A percentile compares a stretch with the other conserved stretches of the same genome.
phyloP scores from a whole-genome alignment of 2,888 invertebrate genomes.

The Cephus spinipes region DNA sequence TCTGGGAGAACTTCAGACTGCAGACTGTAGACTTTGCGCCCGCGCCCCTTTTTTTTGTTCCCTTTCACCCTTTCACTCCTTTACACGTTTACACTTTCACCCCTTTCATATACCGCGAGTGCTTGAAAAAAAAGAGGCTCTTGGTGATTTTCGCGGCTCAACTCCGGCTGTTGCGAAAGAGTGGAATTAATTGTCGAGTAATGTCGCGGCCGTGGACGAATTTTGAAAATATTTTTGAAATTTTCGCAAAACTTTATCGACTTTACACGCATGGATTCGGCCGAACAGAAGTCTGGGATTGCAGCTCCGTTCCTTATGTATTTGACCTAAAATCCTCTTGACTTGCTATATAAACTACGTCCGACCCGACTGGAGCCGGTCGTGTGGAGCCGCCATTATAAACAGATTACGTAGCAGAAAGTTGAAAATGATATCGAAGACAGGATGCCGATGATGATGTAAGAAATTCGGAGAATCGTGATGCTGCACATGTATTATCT shows the following conservation, averaged over 20 bases:
- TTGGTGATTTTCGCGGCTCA: not conserved
- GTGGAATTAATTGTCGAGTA: not conserved
- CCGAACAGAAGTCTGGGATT: not conserved
- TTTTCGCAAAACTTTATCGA: not conserved
- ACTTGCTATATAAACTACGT: not conserved
- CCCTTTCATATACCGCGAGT: not conserved
- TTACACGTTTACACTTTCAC: not conserved
- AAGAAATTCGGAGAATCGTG: not conserved
- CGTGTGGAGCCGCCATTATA: not conserved
- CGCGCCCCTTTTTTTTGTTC: not conserved
- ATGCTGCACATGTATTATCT: not conserved
- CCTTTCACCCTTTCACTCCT: not conserved
- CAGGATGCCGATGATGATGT: not conserved
- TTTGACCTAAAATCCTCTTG: not conserved
- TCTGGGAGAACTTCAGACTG: not conserved
- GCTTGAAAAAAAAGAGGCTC: not conserved
- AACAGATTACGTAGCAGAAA: not conserved
- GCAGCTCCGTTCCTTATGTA: not conserved
- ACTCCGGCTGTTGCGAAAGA: not conserved
- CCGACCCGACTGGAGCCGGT: not conserved
- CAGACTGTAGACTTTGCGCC: not conserved
- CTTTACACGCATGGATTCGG: not conserved
- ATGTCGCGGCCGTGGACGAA: not conserved
- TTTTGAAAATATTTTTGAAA: not conserved
- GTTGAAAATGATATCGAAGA: not conserved